Evolutionary conservation across 2,888 invertebrate genomes (phyloP).

Genomic region (Nomada fabriciana): DNA sequence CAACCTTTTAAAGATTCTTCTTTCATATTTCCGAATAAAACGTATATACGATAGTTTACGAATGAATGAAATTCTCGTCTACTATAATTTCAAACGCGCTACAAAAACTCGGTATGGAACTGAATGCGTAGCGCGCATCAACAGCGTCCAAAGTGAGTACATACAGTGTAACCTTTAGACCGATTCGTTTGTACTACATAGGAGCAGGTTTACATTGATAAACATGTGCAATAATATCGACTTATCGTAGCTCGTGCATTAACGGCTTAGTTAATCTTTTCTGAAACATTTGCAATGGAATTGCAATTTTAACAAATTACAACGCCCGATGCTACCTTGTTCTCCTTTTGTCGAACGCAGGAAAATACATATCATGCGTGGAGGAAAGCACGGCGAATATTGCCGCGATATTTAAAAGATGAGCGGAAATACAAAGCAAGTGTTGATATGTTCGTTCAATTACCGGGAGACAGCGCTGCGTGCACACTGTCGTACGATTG

Average conservation of each 20-base stretch:
- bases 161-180: slow-evolving; percentile 24
- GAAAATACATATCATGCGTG: background rate
- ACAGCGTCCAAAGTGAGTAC: background rate
- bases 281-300: background rate
- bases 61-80: background rate
- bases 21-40: slow-evolving; percentile 44
- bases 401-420: slow-evolving; percentile 10
- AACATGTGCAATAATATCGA: slow-evolving; percentile 11
- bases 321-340: too few relatives aligned
- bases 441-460: background rate
- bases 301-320: background rate
- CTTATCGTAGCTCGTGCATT: background rate
- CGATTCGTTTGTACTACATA: background rate
- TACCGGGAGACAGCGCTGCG: slow-evolving; percentile 13
- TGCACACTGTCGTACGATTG: slow-evolving; percentile 34
- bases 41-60: background rate
- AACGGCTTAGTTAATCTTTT: background rate
- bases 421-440: slow-evolving; percentile 5
- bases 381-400: background rate
- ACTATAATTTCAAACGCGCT: background rate
- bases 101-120: background rate
- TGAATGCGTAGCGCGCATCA: background rate
- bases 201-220: background rate
- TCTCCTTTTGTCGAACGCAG: too few relatives aligned
- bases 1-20: slow-evolving; percentile 68